Evolutionary conservation across 2,888 invertebrate species (phyloP).

Genomic region (Disparrhopalites patrizii): DNA sequence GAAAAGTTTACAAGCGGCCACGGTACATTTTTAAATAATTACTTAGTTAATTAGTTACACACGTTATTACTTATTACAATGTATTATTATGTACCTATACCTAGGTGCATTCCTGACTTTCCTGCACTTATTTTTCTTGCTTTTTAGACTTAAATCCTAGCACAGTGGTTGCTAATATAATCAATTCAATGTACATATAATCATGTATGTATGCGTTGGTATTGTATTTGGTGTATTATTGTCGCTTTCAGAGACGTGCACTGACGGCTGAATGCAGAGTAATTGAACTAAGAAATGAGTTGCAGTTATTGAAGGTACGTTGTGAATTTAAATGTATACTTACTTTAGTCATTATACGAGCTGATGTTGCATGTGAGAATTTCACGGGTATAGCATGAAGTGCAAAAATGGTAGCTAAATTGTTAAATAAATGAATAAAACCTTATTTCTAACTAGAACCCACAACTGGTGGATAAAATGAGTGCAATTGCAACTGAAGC

Average conservation of each 20-base stretch:
- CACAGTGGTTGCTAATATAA: no score
- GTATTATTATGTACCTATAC: neutral
- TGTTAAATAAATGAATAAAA: neutral
- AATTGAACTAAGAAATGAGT: constrained; percentile 63
- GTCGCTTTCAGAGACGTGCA: constrained; percentile 60
- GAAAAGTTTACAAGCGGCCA: constrained; percentile 31
- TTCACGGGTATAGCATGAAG: neutral
- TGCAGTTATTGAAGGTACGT: constrained; percentile 14
- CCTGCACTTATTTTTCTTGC: neutral
- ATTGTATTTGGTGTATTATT: no score
- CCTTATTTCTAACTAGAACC: neutral
- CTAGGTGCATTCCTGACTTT: neutral
- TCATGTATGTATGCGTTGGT: neutral
- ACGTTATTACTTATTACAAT: neutral
- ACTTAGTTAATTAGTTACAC: neutral
- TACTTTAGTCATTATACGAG: neutral
- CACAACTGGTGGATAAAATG: constrained; percentile 1
- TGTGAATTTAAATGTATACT: neutral
- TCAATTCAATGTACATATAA: neutral
- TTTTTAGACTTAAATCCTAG: neutral
- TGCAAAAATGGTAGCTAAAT: neutral
- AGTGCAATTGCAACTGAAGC: neutral
- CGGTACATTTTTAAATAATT: constrained; percentile 23
- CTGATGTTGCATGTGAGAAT: neutral
- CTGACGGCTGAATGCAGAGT: constrained; percentile 62